These are phyloP conservation scores for Diabrotica undecimpunctata DNA, from an alignment of 1,140 invertebrate species.

Conservation along the genomic window DNA sequence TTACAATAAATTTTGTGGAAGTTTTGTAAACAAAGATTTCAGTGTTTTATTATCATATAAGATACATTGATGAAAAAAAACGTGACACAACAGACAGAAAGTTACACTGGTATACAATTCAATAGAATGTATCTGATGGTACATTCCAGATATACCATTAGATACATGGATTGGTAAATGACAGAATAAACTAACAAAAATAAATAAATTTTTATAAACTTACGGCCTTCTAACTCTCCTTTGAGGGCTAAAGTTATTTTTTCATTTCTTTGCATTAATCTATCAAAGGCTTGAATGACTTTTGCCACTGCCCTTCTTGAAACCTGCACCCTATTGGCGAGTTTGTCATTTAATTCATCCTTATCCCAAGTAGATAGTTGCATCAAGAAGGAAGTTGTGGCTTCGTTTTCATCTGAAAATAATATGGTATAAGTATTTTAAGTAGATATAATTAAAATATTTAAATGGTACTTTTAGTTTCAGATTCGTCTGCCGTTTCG, in stretches of 20 bases:
- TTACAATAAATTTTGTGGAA: no score
- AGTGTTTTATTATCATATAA: no score
- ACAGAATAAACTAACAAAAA: no score
- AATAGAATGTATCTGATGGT: no score
- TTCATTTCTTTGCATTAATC: slow-evolving; percentile 88
- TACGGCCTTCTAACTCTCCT: slow-evolving; percentile 70
- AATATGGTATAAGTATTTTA: slow-evolving; percentile 9
- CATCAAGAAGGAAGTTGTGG: slow-evolving; percentile 92
- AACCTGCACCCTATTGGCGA: slow-evolving; percentile 90
- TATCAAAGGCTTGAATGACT: slow-evolving; percentile 93
- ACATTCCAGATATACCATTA: no score
- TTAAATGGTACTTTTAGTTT: slow-evolving; percentile 77
- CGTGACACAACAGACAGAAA: no score
- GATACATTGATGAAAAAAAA: no score
- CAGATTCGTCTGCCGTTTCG: slow-evolving; percentile 93
- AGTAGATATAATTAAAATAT: not conserved
- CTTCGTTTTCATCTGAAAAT: slow-evolving; percentile 88
- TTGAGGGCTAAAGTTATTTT: slow-evolving; percentile 86
- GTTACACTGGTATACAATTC: no score
- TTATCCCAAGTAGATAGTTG: slow-evolving; percentile 98
- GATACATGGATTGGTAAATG: no score
- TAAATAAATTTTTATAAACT: slow-evolving; percentile 20
- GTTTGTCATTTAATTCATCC: slow-evolving; percentile 92
- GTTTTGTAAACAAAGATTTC: no score
- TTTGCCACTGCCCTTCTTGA: slow-evolving; percentile 92